A percentile compares a stretch with the other conserved stretches of the same genome.
phyloP scores from a whole-genome alignment of 2,797 vertebrate species.

The Lacerta agilis region DNA sequence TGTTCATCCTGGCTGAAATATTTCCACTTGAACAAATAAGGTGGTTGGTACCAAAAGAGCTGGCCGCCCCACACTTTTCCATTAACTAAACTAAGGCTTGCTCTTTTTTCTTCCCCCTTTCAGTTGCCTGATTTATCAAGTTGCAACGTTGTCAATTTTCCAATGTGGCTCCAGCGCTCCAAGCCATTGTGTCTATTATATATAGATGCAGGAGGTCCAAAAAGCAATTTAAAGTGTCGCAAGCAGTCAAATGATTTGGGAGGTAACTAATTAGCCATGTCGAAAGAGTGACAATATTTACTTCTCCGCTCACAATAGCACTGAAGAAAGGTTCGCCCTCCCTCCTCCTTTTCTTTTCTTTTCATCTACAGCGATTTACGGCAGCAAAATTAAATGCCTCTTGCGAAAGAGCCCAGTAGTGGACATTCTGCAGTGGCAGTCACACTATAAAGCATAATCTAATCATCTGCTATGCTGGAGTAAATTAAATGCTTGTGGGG shows the following conservation, averaged over 20 bases:
- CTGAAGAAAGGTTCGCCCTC: constrained; percentile 17
- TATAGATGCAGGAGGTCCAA: constrained; percentile 22
- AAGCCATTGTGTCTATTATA: constrained; percentile 25
- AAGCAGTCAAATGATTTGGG: constrained; percentile 24
- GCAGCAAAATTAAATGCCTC: constrained; percentile 47
- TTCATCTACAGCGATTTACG: constrained; percentile 11
- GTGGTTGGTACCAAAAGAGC: neutral
- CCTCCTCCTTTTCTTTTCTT: neutral
- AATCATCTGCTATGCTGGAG: constrained; percentile 38
- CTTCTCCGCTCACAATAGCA: constrained; percentile 18
- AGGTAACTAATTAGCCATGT: constrained; percentile 23
- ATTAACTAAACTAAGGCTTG: constrained; percentile 16
- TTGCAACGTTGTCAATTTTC: neutral
- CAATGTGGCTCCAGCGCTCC: neutral
- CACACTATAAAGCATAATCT: constrained; percentile 9
- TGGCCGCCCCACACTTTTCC: neutral
- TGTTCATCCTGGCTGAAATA: neutral
- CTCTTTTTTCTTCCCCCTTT: neutral
- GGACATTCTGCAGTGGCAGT: constrained; percentile 39
- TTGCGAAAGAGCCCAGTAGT: constrained; percentile 42
- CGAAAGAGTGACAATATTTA: constrained; percentile 43
- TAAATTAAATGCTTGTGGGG: constrained; percentile 50
- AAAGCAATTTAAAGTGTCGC: constrained; percentile 37
- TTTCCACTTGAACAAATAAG: neutral
- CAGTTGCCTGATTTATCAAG: constrained; percentile 14